A percentile compares a stretch with the other conserved stretches of the same genome.
These are phyloP conservation scores for Lochmaea capreae DNA, from an alignment of 2,888 invertebrate species.

Conservation along the genomic window DNA sequence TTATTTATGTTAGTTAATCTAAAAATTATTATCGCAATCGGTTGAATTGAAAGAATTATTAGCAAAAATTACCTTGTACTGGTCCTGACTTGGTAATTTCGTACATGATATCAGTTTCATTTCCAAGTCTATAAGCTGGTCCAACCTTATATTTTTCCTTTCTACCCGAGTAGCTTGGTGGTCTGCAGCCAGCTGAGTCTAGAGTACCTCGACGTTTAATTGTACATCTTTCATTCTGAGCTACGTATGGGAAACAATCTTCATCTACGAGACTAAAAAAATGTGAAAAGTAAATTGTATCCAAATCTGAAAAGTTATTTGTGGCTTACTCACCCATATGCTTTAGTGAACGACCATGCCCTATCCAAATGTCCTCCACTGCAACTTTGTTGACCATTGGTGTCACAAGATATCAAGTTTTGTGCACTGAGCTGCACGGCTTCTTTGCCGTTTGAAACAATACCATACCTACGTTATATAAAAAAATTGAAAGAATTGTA, in stretches of 20 bases:
- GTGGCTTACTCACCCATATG: constrained; percentile 73
- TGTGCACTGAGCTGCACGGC: constrained; percentile 82
- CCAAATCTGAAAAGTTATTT: not conserved
- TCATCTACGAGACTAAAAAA: constrained; percentile 81
- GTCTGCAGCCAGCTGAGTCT: constrained; percentile 69
- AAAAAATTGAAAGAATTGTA: not conserved
- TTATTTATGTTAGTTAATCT: too few relatives aligned
- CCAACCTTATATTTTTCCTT: constrained; percentile 77
- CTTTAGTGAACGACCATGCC: constrained; percentile 90
- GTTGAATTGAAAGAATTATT: not conserved
- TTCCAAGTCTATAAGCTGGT: constrained; percentile 80
- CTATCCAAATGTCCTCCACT: constrained; percentile 89
- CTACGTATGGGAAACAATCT: constrained; percentile 86
- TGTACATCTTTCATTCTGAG: constrained; percentile 73
- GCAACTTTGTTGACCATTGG: constrained; percentile 82
- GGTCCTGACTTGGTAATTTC: constrained; percentile 93
- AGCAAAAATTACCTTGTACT: constrained; percentile 78
- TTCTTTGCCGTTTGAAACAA: constrained; percentile 86
- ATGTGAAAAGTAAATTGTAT: not conserved
- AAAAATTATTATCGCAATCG: constrained; percentile 21
- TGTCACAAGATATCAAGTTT: constrained; percentile 87
- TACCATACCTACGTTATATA: constrained; percentile 73
- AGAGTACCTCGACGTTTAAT: constrained; percentile 68
- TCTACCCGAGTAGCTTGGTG: constrained; percentile 67
- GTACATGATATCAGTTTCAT: constrained; percentile 88